Conservation (phyloP, 2,888 invertebrate genomes). For the Cordilura impudica region DNA sequence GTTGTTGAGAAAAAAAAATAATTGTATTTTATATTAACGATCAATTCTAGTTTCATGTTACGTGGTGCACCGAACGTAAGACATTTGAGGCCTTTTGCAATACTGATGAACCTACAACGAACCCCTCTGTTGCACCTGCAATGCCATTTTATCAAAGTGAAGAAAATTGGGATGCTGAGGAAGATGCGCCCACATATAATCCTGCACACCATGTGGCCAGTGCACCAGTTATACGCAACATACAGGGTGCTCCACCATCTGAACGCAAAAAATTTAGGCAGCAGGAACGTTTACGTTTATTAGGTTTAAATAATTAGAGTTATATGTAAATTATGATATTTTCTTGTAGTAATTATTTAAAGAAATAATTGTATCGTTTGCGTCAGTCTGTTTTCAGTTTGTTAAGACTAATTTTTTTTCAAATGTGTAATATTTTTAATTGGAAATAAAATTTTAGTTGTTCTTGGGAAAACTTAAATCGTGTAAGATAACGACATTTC, state of each 20-base stretch:
- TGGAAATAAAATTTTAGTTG: no score
- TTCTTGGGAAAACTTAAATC: no score
- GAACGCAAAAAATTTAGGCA: constrained; percentile 65
- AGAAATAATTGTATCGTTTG: no score
- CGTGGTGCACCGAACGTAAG: constrained; percentile 61
- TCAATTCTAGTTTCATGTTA: constrained; percentile 64
- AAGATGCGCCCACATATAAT: constrained; percentile 65
- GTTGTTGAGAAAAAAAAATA: constrained; percentile 6
- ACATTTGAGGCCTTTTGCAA: constrained; percentile 61
- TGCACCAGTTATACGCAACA: constrained; percentile 64
- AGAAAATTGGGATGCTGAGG: constrained; percentile 66
- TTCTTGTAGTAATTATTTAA: no score
- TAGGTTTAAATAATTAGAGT: constrained; percentile 20
- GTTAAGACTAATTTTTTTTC: no score
- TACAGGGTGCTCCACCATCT: constrained; percentile 63
- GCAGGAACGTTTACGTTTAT: constrained; percentile 63
- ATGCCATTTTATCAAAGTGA: constrained; percentile 48
- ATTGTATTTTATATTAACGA: not conserved
- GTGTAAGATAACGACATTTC: no score
- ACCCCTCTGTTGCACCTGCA: constrained; percentile 36
- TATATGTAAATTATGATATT: not conserved
- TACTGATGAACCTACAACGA: constrained; percentile 7
- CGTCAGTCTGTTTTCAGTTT: no score
- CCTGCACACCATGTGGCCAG: constrained; percentile 64
- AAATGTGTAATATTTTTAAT: no score